Conservation (phyloP, 2,888 invertebrate species). For the Agrotis ipsilon region DNA sequence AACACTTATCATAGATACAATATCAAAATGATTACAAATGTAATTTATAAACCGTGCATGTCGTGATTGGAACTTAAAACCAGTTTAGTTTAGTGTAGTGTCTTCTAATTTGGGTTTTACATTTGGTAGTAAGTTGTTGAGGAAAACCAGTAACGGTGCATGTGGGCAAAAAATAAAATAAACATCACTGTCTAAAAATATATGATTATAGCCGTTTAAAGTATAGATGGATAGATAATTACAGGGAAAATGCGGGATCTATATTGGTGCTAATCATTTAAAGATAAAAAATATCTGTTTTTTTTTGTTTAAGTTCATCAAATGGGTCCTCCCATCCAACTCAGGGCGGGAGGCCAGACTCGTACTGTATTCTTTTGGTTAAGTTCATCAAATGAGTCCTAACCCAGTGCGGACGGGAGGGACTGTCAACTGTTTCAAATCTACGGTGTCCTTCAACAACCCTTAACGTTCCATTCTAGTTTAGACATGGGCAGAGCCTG, state of each 20-base stretch:
- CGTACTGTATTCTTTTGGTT: too few species aligned
- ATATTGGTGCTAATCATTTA: too few species aligned
- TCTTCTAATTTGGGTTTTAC: slow-evolving; percentile 4
- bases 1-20: slow-evolving; percentile 19
- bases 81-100: slow-evolving; percentile 25
- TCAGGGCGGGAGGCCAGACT: too few species aligned
- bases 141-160: slow-evolving; percentile 22
- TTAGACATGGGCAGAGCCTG: too few species aligned
- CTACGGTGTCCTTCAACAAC: too few species aligned
- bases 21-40: slow-evolving; percentile 19
- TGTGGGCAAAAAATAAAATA: slow-evolving; percentile 11
- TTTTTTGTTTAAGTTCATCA: too few species aligned
- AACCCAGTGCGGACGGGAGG: too few species aligned
- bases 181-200: not conserved
- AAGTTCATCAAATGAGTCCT: too few species aligned
- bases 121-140: not conserved
- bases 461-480: too few species aligned
- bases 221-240: not conserved
- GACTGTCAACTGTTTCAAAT: too few species aligned
- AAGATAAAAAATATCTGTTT: too few species aligned
- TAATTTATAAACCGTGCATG: slow-evolving; percentile 10
- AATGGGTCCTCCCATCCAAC: too few species aligned
- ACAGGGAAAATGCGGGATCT: slow-evolving; percentile 4
- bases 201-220: not conserved
- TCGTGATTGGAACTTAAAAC: slow-evolving; percentile 12